Base-by-base conservation (phyloP, 2,888 invertebrate genomes). In the Pseudeuparius sepicola region DNA sequence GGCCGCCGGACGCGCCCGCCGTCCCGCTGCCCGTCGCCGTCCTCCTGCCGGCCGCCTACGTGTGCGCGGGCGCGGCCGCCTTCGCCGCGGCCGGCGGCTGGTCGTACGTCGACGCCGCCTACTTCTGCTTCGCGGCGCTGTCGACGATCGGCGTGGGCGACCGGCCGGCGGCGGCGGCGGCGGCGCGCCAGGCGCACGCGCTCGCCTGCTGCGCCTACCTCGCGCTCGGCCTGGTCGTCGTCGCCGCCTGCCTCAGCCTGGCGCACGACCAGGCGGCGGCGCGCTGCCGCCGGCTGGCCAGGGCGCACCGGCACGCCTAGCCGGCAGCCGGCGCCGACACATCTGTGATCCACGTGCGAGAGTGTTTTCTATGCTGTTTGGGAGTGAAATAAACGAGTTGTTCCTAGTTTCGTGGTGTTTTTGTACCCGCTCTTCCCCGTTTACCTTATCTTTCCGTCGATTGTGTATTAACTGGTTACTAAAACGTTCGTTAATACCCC, bases 91-190 rank as follows among this genome's bases (percentile, higher is more conserved):
- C 82, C 73, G 82, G 81, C 54, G 77, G 78, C 50, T 84, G 84
- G 82, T 76, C 75, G 39, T 77, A 83, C 56, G 67, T 85, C 26
- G 85, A 87, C 55, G 82, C 83, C 4, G 78, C 80, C 3, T 87
- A 86, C 62, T 85, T 86, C 61, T 85, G 86, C 57, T 87, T 87
- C 60, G 79, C 85, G 44, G 84, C 86, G 2, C 65, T 87, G 45
- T 78, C 84, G 1, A 87, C 87, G 3, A 85, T 87, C 40, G 85
- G 85, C 20, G 80, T 85, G 45, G 84, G 83, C 3, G 84, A 84
- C 42, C 50, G 14, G n/a, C 14, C n/a, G n/a, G n/a, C n/a, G 4
- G 14, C 20, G 5, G 6, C 7, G 11, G n/a, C 25, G 7, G 31
- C 6, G 51, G 49, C 30, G 50, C 74, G 75, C 48, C 78, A 78